These are phyloP conservation scores for Ostrea edulis DNA, from an alignment of 1,140 invertebrate species.

Conservation along the genomic window DNA sequence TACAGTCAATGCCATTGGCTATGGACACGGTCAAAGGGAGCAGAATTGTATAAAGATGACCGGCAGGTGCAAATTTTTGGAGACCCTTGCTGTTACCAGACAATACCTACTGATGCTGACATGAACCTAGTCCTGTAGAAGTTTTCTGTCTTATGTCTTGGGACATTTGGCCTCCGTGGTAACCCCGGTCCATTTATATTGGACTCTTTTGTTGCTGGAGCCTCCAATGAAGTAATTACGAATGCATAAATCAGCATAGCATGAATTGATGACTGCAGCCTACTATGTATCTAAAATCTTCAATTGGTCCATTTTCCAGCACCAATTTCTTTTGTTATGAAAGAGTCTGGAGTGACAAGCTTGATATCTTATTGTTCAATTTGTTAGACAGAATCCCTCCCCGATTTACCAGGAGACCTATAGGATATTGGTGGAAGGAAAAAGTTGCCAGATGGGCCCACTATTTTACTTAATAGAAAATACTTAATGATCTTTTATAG, in stretches of 20 bases:
- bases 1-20: constrained; percentile 31
- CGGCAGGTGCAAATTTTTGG: constrained; percentile 30
- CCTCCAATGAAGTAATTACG: constrained; percentile 37
- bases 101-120: constrained; percentile 28
- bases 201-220: constrained; percentile 13
- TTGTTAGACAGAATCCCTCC: background rate
- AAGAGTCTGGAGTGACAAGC: constrained; percentile 12
- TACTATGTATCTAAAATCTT: constrained; percentile 36
- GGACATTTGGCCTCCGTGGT: constrained; percentile 32
- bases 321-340: constrained; percentile 7
- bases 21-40: constrained; percentile 12
- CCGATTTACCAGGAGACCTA: constrained; percentile 23
- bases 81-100: constrained; percentile 9
- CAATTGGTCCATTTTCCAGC: constrained; percentile 31
- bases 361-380: constrained; percentile 26
- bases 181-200: constrained; percentile 28
- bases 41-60: constrained; percentile 23
- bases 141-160: constrained; percentile 37
- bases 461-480: constrained; percentile 31
- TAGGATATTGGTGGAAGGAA: constrained; percentile 19
- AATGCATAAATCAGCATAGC: constrained; percentile 33
- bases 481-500: constrained; percentile 32
- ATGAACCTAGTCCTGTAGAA: constrained; percentile 1
- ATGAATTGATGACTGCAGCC: constrained; percentile 36
- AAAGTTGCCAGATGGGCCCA: constrained; percentile 22